A percentile compares a stretch with the other conserved stretches of the same genome.
Conservation (phyloP, 2,888 invertebrate genomes). For the Synergus gifuensis region DNA sequence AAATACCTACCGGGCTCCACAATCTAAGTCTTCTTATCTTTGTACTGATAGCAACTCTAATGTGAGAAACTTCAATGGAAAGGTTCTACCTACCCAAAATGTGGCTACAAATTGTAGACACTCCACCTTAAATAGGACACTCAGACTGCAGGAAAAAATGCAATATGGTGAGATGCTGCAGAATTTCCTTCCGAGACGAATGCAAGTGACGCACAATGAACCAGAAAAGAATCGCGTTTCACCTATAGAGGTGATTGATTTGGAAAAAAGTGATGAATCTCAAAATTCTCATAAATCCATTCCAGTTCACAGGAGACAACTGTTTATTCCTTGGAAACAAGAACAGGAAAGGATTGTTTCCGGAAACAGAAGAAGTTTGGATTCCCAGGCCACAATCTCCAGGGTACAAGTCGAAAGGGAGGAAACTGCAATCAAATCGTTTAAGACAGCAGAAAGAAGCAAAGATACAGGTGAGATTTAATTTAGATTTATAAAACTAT, state of each 20-base stretch:
- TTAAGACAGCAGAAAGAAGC: neutral
- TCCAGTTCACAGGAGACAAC: slow-evolving; percentile 16
- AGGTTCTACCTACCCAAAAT: slow-evolving; percentile 39
- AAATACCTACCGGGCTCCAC: neutral
- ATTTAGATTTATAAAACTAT: neutral
- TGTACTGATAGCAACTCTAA: slow-evolving; percentile 2
- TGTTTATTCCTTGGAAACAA: neutral
- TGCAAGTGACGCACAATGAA: slow-evolving; percentile 56
- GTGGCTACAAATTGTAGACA: slow-evolving; percentile 25
- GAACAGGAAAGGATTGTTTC: neutral
- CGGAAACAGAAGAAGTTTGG: neutral
- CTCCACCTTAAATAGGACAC: slow-evolving; percentile 60
- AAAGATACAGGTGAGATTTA: slow-evolving; percentile 1
- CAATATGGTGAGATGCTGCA: slow-evolving; percentile 68
- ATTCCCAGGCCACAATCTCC: neutral
- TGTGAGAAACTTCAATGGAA: slow-evolving; percentile 18
- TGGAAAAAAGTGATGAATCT: slow-evolving; percentile 62
- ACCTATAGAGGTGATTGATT: slow-evolving; percentile 65
- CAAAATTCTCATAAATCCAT: slow-evolving; percentile 43
- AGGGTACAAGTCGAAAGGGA: slow-evolving; percentile 29
- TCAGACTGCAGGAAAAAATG: slow-evolving; percentile 63
- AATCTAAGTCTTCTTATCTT: neutral
- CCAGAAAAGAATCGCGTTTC: slow-evolving; percentile 44
- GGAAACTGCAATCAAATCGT: neutral
- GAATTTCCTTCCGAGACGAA: slow-evolving; percentile 61